Base-by-base conservation (phyloP, 2,888 invertebrate species). In the Heliconius charithonia region DNA sequence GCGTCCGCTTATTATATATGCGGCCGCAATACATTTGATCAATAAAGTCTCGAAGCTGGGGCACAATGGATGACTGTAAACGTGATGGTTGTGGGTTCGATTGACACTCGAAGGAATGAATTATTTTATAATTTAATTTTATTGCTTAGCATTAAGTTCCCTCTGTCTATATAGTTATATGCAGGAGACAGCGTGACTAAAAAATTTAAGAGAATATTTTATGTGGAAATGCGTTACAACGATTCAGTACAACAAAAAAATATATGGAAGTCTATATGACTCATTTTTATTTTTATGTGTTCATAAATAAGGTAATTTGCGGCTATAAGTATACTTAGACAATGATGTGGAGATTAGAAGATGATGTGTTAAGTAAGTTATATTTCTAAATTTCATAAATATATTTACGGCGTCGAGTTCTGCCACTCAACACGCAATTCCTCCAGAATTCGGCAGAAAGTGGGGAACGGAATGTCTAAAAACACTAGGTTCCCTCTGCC, bases 11-110 rank as follows among this genome's bases (percentile, higher is more conserved):
- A 75, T 72, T 78, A 80, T 70, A 67, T 72, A 75, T 78, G 62
- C 78, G 78, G 75, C 80, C 80, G 80, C 78, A 78, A 78, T 80
- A 78, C 78, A 80, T 78, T 78, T 80, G 29, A 76, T 80, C 78
- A 76, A 76, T 76, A 59, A 59, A n/a, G n/a, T 56, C 9, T 37
- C 32, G 32, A 1, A 37, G 10, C n/a, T 3, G 3, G 1, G 22
- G 10, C n/a, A 59, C 59, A n/a, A n/a, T 10, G n/a, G 9, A 10
- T n/a, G n/a, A n/a, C 59, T n/a, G 56, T 59, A 59, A n/a, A 59
- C 3, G 59, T 3, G n/a, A n/a, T n/a, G 19, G n/a, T n/a, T n/a
- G 3, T 59, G n/a, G n/a, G 59, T 59, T 59, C n/a, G 59, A 10
- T 59, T 59, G 0, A 0, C n/a, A 59, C 59, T 10, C n/a, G 56